phyloP scores from a whole-genome alignment of 2,888 invertebrate genomes.

The Papilio protenor region DNA sequence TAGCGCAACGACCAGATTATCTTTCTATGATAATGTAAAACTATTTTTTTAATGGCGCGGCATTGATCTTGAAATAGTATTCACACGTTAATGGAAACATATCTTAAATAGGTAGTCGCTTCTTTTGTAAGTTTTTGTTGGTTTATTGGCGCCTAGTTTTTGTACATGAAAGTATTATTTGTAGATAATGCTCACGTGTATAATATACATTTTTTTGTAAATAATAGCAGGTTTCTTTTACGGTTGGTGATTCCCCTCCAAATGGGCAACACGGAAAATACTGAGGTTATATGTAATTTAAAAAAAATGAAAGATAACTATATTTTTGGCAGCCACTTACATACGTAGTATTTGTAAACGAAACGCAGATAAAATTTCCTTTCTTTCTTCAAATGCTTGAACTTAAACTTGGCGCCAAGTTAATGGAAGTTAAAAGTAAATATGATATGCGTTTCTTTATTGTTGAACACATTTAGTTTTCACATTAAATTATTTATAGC shows the following conservation, averaged over 20 bases:
- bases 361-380: background rate
- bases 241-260: background rate
- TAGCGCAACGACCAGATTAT: background rate
- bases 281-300: background rate
- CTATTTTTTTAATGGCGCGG: no score
- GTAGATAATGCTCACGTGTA: background rate
- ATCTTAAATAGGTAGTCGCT: background rate
- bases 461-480: slow-evolving; percentile 19
- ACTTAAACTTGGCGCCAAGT: slow-evolving; percentile 29
- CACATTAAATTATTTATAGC: slow-evolving; percentile 36
- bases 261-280: background rate
- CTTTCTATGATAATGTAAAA: background rate
- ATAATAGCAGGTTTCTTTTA: background rate
- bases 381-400: slow-evolving; percentile 25
- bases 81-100: background rate
- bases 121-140: slow-evolving; percentile 29
- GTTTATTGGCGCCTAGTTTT: slow-evolving; percentile 23
- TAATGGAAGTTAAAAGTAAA: slow-evolving; percentile 15
- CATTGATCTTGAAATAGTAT: no score
- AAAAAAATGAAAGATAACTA: background rate
- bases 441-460: slow-evolving; percentile 19
- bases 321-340: background rate
- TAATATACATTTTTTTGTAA: background rate
- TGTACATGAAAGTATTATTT: slow-evolving; percentile 18
- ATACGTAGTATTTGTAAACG: no score